Evolutionary conservation across 2,113 vertebrate genomes (phyloP).

Genomic region (Cephalopholis sonnerati): DNA sequence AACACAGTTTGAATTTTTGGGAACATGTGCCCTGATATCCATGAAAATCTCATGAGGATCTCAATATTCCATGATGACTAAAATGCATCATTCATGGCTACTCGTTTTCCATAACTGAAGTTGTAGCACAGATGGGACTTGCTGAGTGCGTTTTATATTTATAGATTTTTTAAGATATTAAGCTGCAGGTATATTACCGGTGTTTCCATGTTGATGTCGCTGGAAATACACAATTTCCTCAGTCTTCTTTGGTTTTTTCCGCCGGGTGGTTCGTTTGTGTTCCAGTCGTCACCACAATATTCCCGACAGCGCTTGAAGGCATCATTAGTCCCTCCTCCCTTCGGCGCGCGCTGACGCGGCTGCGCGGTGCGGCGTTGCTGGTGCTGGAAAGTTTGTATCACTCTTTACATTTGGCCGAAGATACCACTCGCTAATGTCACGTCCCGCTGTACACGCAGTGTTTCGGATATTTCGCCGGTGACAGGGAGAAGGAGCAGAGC

Average conservation of each 20-base stretch:
- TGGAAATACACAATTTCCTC: not conserved
- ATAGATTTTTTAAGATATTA: not conserved
- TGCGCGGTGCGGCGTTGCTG: slow-evolving; percentile 53
- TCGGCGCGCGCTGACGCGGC: slow-evolving; percentile 27
- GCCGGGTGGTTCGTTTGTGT: not conserved
- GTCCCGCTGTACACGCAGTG: not conserved
- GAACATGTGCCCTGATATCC: slow-evolving; percentile 2
- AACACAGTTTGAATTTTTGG: not conserved
- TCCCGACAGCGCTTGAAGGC: slow-evolving; percentile 36
- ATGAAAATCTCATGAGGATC: slow-evolving; percentile 1
- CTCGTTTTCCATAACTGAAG: not conserved
- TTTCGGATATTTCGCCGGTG: not conserved
- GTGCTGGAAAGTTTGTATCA: slow-evolving; percentile 78
- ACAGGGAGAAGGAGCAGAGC: not conserved
- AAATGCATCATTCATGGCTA: slow-evolving; percentile 15
- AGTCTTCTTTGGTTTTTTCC: not conserved
- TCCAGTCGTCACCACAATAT: fast-evolving
- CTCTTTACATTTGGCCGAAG: slow-evolving; percentile 29
- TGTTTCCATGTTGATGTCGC: not conserved
- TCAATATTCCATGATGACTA: slow-evolving; percentile 7
- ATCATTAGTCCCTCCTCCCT: slow-evolving; percentile 43
- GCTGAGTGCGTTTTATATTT: not conserved
- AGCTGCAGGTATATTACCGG: fast-evolving
- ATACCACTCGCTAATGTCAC: slow-evolving; percentile 22
- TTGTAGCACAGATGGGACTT: fast-evolving